Evolutionary conservation across 2,113 vertebrate species (phyloP).

Genomic region (Mormyrus iriodes): DNA sequence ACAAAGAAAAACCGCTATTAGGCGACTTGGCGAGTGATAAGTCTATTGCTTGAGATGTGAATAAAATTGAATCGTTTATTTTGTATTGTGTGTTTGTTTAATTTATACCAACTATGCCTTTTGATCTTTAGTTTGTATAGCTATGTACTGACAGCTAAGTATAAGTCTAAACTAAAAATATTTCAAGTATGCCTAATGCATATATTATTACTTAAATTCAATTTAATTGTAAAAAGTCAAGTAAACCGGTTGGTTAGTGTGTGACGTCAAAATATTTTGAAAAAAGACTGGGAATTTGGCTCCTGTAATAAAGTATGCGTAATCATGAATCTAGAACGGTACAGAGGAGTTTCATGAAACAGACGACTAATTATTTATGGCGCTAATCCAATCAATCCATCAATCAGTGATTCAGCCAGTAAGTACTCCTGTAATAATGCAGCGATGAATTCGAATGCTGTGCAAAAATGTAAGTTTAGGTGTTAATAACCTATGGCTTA

Average conservation of each 20-base stretch:
- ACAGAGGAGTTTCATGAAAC: background rate
- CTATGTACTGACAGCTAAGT: background rate
- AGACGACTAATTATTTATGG: background rate
- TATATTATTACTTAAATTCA: background rate
- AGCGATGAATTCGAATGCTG: background rate
- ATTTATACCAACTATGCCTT: background rate
- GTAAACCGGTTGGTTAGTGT: background rate
- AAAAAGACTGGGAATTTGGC: background rate
- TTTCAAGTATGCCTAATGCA: background rate
- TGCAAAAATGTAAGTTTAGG: background rate
- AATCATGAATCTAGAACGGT: background rate
- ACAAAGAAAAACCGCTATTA: background rate
- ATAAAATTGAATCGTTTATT: background rate
- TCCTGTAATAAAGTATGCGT: background rate
- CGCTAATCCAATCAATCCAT: background rate
- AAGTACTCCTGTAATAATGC: background rate
- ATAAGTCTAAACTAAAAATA: background rate
- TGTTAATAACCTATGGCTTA: background rate
- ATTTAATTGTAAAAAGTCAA: background rate
- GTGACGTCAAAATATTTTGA: background rate
- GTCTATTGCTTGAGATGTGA: background rate
- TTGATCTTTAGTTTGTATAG: background rate
- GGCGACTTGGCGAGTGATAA: background rate
- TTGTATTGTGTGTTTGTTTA: background rate
- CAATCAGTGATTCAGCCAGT: background rate